Evolutionary conservation across 1,140 invertebrate genomes (phyloP).

Genomic region (Pissodes strobi): DNA sequence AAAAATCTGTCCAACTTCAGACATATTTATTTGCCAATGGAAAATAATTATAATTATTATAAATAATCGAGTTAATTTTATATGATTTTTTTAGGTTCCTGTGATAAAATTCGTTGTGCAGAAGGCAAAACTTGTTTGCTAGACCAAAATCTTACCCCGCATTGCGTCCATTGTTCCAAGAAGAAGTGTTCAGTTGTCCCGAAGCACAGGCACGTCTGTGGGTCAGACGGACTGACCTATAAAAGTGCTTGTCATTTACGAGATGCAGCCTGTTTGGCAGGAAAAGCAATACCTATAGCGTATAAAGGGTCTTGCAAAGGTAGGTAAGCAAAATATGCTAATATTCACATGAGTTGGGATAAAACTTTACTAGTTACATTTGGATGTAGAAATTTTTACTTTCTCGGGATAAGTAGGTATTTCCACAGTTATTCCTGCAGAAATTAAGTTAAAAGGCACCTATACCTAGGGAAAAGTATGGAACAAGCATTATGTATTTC

Average conservation of each 20-base stretch:
- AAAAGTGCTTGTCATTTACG: constrained; percentile 83
- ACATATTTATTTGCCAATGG: too few species aligned
- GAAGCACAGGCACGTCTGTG: constrained; percentile 73
- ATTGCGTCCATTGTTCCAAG: constrained; percentile 78
- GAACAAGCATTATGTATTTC: too few species aligned
- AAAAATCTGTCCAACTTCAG: too few species aligned
- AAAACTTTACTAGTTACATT: background rate
- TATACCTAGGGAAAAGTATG: too few species aligned
- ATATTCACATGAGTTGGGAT: background rate
- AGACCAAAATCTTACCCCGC: constrained; percentile 82
- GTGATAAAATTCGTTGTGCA: constrained; percentile 77
- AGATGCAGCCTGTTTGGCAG: constrained; percentile 78
- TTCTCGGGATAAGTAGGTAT: background rate
- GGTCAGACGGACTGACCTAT: constrained; percentile 85
- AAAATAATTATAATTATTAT: too few species aligned
- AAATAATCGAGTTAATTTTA: too few species aligned
- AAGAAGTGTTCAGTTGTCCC: constrained; percentile 63
- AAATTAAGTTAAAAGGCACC: too few species aligned
- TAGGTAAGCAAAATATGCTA: constrained; percentile 19
- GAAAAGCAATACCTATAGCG: constrained; percentile 80
- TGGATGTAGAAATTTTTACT: background rate
- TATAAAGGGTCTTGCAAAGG: constrained; percentile 79
- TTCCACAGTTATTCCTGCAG: too few species aligned
- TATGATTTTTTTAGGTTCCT: constrained; percentile 63
- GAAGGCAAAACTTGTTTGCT: constrained; percentile 81